phyloP scores from a whole-genome alignment of 2,888 invertebrate species.

The Luffia ferchaultella region DNA sequence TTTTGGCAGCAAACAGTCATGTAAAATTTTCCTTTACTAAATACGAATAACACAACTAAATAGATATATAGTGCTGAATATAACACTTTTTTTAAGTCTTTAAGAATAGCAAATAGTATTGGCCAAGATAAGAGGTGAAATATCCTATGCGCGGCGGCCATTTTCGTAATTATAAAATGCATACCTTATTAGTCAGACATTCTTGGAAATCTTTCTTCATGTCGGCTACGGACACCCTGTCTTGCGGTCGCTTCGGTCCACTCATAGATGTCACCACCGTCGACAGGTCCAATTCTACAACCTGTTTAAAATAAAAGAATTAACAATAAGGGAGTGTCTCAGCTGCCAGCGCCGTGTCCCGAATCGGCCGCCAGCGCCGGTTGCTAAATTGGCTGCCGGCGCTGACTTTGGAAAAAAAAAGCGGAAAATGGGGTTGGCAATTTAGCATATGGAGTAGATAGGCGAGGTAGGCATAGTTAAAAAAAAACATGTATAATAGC shows the following conservation, averaged over 20 bases:
- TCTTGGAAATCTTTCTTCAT: constrained; percentile 90
- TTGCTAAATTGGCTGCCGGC: too few relatives aligned
- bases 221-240: constrained; percentile 87
- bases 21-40: not conserved
- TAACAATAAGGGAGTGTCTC: too few relatives aligned
- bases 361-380: too few relatives aligned
- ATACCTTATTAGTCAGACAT: constrained; percentile 89
- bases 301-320: constrained; percentile 42
- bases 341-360: too few relatives aligned
- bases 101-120: not conserved
- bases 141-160: not conserved
- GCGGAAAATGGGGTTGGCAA: too few relatives aligned
- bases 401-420: too few relatives aligned
- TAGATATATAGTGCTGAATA: constrained; percentile 3
- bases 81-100: not conserved
- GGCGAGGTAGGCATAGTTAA: too few relatives aligned
- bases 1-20: not conserved
- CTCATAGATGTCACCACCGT: constrained; percentile 95
- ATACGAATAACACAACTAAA: not conserved
- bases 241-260: constrained; percentile 97
- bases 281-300: constrained; percentile 83
- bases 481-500: too few relatives aligned
- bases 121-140: not conserved
- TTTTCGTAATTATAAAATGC: constrained; percentile 19
- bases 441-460: too few relatives aligned